A percentile compares a stretch with the other conserved stretches of the same genome.
Conservation (phyloP, 2,797 vertebrate genomes). For the Gouania willdenowi region DNA sequence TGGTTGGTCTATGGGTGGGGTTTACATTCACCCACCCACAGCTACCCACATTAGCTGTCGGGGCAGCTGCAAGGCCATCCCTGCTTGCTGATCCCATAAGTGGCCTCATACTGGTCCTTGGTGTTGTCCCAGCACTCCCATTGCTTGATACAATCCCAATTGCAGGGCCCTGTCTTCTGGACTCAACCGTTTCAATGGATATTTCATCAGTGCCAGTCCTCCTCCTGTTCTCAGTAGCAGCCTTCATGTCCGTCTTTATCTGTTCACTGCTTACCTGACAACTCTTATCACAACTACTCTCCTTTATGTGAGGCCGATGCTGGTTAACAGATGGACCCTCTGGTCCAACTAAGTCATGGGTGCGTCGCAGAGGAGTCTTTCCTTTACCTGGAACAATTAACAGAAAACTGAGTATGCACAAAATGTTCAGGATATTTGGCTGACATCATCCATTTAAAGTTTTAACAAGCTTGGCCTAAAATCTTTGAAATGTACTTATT, state of each 20-base stretch:
- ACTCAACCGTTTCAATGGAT: constrained; percentile 55
- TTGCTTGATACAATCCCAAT: background rate
- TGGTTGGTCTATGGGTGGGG: constrained; percentile 3
- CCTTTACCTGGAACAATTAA: constrained; percentile 82
- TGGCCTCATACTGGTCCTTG: constrained; percentile 14
- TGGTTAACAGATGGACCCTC: background rate
- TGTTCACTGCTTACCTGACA: constrained; percentile 98
- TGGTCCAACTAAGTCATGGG: constrained; percentile 16
- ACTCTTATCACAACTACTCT: constrained; percentile 93
- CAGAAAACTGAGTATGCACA: too few species aligned
- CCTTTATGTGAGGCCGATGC: constrained; percentile 50
- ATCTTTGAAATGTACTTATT: too few species aligned
- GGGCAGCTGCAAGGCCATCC: constrained; percentile 4
- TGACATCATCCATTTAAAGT: too few species aligned
- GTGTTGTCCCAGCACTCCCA: constrained; percentile 5
- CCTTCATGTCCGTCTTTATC: constrained; percentile 99
- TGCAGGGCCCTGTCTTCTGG: constrained; percentile 5
- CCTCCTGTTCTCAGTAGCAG: constrained; percentile 84
- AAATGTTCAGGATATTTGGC: too few species aligned
- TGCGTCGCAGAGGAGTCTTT: constrained; percentile 88
- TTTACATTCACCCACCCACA: constrained; percentile 14
- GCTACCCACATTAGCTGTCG: constrained; percentile 26
- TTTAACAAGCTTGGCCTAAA: too few species aligned
- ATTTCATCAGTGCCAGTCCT: constrained; percentile 27
- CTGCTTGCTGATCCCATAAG: constrained; percentile 11